Base-by-base conservation (phyloP, 1,140 invertebrate species). In the Planococcus citri region DNA sequence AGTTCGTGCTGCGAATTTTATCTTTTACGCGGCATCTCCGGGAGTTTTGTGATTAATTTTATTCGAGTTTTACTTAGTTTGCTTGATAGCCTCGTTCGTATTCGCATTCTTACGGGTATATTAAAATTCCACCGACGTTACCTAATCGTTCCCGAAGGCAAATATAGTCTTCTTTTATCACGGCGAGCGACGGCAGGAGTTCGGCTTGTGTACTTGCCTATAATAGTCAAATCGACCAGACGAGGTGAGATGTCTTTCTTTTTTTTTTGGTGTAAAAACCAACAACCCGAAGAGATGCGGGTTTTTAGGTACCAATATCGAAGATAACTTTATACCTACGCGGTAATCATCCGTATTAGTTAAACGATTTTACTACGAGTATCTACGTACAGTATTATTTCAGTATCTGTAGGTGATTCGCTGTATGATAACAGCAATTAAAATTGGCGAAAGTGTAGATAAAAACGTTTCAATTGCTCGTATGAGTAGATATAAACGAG, bases 21-120 rank as follows among this genome's bases (percentile, higher is more conserved):
- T 51, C 41, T 51, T 51, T 51, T 51, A 51, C 41, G 41, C 41
- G 41, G 41, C 41, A 51, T 51, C 41, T 51, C 41, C 41, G 41
- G 29, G 41, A 51, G 41, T 51, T 51, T 51, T 51, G 41, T 51
- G 41, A 51, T 51, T 51, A 51, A 51, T 51, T 51, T 51, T 51
- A 51, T 51, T 51, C 41, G 41, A 51, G 41, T 51, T 51, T 51
- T 51, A 51, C 41, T 51, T 51, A 51, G 41, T 51, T 51, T 51
- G 41, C 41, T 51, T 51, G 41, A 51, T 51, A 51, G 41, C 41
- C 41, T 51, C 41, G 41, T 51, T 51, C 41, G 41, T 51, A 51
- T 51, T 51, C 41, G 41, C 41, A 51, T 51, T 51, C 41, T 51
- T 51, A 51, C 41, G 12, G 41, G 41, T 51, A 51, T 51, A 51